Evolutionary conservation across 37 sponge, comb jelly and placozoan species (phyloP).

Genomic region (Cladorhizidae sp.): DNA sequence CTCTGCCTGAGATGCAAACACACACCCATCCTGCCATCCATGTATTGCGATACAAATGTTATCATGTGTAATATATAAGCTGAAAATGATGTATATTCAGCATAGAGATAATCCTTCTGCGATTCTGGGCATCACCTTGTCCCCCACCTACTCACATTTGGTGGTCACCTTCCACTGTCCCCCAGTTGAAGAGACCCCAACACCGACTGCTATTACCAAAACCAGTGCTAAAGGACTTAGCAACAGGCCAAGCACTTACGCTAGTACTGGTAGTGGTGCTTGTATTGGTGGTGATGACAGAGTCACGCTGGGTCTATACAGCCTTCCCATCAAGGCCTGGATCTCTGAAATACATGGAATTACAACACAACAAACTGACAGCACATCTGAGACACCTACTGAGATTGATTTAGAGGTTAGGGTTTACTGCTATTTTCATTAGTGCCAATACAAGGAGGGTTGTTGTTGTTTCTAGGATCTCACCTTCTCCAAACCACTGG

Average conservation of each 20-base stretch:
- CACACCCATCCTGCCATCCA: no score
- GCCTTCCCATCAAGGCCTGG: slow-evolving; percentile 28
- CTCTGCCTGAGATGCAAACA: no score
- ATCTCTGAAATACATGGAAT: slow-evolving; percentile 6
- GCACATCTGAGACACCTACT: not conserved
- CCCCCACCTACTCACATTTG: slow-evolving; percentile 28
- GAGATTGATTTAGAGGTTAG: no score
- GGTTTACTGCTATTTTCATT: not conserved
- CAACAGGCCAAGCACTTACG: not conserved
- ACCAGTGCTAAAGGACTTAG: not conserved
- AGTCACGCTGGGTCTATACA: slow-evolving; percentile 7
- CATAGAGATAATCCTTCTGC: not conserved
- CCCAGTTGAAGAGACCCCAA: not conserved
- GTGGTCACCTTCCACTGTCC: not conserved
- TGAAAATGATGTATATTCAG: no score
- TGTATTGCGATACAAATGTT: no score
- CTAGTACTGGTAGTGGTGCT: not conserved
- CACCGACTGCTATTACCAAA: no score
- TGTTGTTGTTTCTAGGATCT: not conserved
- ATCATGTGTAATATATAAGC: no score
- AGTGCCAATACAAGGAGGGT: not conserved
- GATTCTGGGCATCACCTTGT: not conserved
- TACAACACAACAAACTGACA: not conserved
- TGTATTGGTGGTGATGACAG: not conserved
- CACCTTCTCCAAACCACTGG: slow-evolving; percentile 25